Conservation (phyloP, 2,888 invertebrate genomes). For the Volucella inflata region DNA sequence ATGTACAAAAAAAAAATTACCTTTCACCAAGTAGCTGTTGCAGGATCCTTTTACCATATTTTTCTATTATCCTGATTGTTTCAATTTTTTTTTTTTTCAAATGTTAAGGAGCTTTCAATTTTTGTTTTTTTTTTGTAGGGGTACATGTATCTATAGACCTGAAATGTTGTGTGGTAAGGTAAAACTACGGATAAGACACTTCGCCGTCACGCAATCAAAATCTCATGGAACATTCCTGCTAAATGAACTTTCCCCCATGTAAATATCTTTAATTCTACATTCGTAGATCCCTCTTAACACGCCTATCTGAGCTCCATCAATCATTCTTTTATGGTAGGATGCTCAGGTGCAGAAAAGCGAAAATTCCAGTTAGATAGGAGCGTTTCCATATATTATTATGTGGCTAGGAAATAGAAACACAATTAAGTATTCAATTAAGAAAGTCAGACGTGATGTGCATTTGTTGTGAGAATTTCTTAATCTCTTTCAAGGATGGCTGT, state of each 20-base stretch:
- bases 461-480: constrained; percentile 28
- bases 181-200: background rate
- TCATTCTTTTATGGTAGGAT: constrained; percentile 57
- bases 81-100: constrained; percentile 23
- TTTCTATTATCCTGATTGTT: constrained; percentile 51
- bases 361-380: constrained; percentile 48
- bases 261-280: constrained; percentile 59
- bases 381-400: constrained; percentile 63
- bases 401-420: constrained; percentile 67
- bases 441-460: constrained; percentile 72
- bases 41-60: background rate
- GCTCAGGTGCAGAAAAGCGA: constrained; percentile 65
- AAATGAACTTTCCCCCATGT: constrained; percentile 48
- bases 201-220: constrained; percentile 48
- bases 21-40: constrained; percentile 17
- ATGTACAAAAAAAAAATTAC: constrained; percentile 25
- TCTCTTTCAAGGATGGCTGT: constrained; percentile 14
- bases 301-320: constrained; percentile 58
- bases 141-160: constrained; percentile 2
- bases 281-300: constrained; percentile 42
- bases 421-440: constrained; percentile 75
- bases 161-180: background rate
- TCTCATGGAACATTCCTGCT: constrained; percentile 36
- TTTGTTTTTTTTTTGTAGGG: background rate
- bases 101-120: constrained; percentile 1